phyloP scores from a whole-genome alignment of 2,113 vertebrate species.

The Rhagologus leucostigma region DNA sequence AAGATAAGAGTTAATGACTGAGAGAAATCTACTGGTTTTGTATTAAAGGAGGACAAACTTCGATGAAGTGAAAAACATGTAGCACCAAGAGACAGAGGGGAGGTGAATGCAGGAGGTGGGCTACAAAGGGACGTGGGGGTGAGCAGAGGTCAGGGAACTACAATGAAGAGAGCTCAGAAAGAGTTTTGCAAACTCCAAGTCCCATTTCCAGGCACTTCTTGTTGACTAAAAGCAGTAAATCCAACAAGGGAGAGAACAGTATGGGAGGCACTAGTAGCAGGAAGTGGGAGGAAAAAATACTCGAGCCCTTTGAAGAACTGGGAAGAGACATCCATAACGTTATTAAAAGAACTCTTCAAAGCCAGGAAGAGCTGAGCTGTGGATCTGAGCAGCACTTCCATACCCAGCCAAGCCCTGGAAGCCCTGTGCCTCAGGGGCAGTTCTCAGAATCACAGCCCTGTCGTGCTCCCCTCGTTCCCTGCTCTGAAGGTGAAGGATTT shows the following conservation, averaged over 20 bases:
- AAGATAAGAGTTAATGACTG: background rate
- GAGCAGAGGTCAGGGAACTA: background rate
- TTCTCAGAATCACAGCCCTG: background rate
- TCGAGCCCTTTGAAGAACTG: background rate
- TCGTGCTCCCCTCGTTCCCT: rapidly evolving
- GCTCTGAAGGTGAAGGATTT: background rate
- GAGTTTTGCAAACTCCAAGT: background rate
- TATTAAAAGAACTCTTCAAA: background rate
- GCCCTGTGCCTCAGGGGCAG: background rate
- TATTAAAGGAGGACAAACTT: background rate
- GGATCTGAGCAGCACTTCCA: background rate
- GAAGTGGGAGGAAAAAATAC: background rate
- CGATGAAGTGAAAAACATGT: background rate
- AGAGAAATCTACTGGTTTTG: background rate
- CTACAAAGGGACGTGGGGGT: rapidly evolving
- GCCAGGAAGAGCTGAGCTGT: background rate
- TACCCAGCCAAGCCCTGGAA: background rate
- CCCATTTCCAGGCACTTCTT: background rate
- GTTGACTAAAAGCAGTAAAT: background rate
- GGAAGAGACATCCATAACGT: background rate
- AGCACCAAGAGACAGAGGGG: background rate
- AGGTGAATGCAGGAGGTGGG: background rate
- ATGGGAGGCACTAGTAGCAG: background rate
- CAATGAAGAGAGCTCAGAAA: background rate
- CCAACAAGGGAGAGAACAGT: background rate